A percentile compares a stretch with the other conserved stretches of the same genome.
These are phyloP conservation scores for Mylabris sibirica DNA, from an alignment of 2,888 invertebrate genomes.

Conservation along the genomic window DNA sequence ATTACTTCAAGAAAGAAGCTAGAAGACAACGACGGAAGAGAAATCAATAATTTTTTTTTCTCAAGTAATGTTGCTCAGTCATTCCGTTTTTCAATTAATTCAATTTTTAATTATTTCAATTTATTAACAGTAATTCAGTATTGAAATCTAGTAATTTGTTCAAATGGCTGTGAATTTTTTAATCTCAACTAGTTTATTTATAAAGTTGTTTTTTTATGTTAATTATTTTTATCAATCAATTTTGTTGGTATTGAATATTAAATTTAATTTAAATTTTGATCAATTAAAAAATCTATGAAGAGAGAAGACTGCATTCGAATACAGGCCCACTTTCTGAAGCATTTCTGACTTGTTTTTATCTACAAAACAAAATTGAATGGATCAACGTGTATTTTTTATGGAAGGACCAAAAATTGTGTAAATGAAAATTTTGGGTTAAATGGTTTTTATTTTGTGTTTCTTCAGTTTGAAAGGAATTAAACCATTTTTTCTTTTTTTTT, in stretches of 20 bases:
- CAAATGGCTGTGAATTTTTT: slow-evolving; percentile 26
- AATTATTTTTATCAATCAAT: slow-evolving; percentile 19
- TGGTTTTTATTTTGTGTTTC: slow-evolving; percentile 1
- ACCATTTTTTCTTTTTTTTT: slow-evolving; percentile 17
- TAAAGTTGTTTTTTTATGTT: slow-evolving; percentile 23
- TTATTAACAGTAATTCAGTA: slow-evolving; percentile 22
- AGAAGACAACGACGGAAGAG: slow-evolving; percentile 25
- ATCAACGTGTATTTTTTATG: not conserved
- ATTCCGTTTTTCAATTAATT: not conserved
- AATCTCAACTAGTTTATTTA: slow-evolving; percentile 7
- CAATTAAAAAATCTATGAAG: slow-evolving; percentile 14
- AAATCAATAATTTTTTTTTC: slow-evolving; percentile 13
- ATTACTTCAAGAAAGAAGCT: slow-evolving; percentile 25
- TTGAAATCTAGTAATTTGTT: slow-evolving; percentile 28
- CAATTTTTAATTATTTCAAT: not conserved
- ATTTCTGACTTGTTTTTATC: not conserved
- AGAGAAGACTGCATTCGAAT: slow-evolving; percentile 13
- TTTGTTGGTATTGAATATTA: slow-evolving; percentile 6
- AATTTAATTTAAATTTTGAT: not conserved
- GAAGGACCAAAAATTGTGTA: slow-evolving; percentile 15
- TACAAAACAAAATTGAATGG: not conserved
- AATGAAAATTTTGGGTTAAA: not conserved
- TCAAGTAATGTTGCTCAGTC: not conserved
- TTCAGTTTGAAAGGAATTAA: slow-evolving; percentile 14
- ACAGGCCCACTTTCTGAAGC: not conserved